Evolutionary conservation across 23 tunicate species (phyloP).

Genomic region (Ciona savignyi): DNA sequence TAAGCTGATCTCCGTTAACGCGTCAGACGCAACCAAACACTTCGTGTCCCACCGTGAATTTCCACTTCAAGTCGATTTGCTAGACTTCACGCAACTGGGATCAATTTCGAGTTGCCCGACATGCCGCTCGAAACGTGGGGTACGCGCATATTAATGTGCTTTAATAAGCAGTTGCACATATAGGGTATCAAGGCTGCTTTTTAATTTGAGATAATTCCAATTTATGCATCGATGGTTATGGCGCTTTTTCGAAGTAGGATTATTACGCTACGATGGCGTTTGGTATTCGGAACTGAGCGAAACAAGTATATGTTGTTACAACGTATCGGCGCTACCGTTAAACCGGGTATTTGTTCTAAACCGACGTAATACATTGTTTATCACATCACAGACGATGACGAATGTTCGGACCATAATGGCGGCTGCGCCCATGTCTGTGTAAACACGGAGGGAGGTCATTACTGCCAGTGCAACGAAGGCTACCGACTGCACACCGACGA

Average conservation of each 20-base stretch:
- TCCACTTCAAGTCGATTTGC: neutral
- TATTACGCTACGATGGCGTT: too few species aligned
- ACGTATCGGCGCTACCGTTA: too few species aligned
- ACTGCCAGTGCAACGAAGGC: constrained; percentile 77
- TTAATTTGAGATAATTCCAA: neutral
- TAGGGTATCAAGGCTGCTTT: neutral
- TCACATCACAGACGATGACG: constrained; percentile 56
- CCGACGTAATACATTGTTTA: neutral
- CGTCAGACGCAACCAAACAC: neutral
- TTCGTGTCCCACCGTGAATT: neutral
- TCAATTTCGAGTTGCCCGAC: neutral
- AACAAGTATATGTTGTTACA: too few species aligned
- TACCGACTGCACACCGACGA: constrained; percentile 86
- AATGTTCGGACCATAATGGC: constrained; percentile 88
- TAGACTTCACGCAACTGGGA: neutral
- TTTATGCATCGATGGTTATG: neutral
- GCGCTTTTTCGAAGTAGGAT: neutral
- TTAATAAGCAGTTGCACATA: neutral
- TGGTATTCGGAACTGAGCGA: too few species aligned
- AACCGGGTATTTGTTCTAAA: neutral
- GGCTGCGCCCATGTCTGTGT: constrained; percentile 92
- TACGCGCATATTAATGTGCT: too few species aligned
- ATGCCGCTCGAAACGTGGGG: neutral
- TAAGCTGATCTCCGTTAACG: neutral
- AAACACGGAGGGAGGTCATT: constrained; percentile 83